Base-by-base conservation (phyloP, 1,140 invertebrate species). In the Drosophila guanche region DNA sequence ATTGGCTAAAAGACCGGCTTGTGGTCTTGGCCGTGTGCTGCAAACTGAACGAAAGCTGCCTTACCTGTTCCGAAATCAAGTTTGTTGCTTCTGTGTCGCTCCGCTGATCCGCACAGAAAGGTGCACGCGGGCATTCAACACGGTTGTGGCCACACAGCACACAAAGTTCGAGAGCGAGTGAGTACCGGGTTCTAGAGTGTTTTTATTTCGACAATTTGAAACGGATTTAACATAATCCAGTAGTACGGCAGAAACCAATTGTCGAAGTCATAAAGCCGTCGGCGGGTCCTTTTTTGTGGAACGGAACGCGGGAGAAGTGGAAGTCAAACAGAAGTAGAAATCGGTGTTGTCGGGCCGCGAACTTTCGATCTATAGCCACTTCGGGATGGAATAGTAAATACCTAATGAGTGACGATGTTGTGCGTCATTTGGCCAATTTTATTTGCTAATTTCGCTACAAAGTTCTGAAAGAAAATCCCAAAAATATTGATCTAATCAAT, bases 31-130 rank as follows among this genome's bases (percentile, higher is more conserved):
- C 72, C 73, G 58, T 22, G 59, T 27, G 59, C 62, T 68, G 62
- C 59, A 71, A 86, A 81, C 83, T 86, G 83, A 86, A 83, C 83
- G 83, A 86, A 86, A 86, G 83, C 83, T 77, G 66, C 78, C 83
- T 86, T 86, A 88, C 83, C 83, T 83, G 83, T 86, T 86, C 88
- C 69, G 79, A 81, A 89, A 88, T 88, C 83, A 88, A 88, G 83
- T 88, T 88, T 88, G 78, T 59, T 77, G 84, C 83, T 88, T 88
- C 83, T 88, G 83, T 88, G 84, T 88, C 83, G 83, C 83, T 88
- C 61, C 75, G 83, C 71, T 83, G 83, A 88, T 88, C 83, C 83
- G 83, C 75, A 83, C 83, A 88, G 83, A 88, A 88, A 88, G 83
- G 84, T 88, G 84, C 75, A 88, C 74, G 84, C 83, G 83, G 83